Evolutionary conservation across 2,797 vertebrate species (phyloP), one percentile per base, ranked within the genome.

Genomic region (Urocyon cinereoargenteus): DNA sequence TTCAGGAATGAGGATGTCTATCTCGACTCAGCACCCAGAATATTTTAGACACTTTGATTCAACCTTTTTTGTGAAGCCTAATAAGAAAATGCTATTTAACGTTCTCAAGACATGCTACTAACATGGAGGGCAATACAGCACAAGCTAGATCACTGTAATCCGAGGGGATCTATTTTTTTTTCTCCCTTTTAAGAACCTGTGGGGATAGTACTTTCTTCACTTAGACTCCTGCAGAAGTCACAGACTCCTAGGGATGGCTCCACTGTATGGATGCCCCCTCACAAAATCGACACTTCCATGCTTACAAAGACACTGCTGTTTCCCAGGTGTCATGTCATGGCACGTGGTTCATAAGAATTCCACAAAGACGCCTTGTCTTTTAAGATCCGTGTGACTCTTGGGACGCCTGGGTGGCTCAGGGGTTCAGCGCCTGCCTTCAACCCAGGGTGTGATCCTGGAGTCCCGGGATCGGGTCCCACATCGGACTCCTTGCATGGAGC

Each of bases 1-100:
- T 45, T 45, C 40, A 62, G 36, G 34, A 64, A 92, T 72, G 51
- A 77, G 82, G 96, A 82, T 68, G 62, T 36, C 70, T 70, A 9
- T 87, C 57, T 88, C 10, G 34, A 34, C 12, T 57, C 51, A 83
- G 53, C 68, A 90, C 19, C 19, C 81, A 90, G 81, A 73, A 49
- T 45, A 94, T 87, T 34, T 84, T 36, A 72, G 85, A 92, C n/a
- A 45, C 28, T 97, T 70, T 84, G 51, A 96, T 81, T 90, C 0
- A 1, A n/a, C 51, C 51, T 8, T 90, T 77, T 93, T 59, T 88
- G 77, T 94, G 90, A 96, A 75, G 31, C 13, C 57, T 68, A 19
- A 5, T 75, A 34, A 83, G 55, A 83, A 89, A 84, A 88, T 28
- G 55, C 61, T 59, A 49, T 51, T 90, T 24, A 49, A 34, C 34